Percentiles rank a stretch among this genome's conserved stretches.
Conservation (phyloP, 1,140 invertebrate genomes). For the Saccostrea cuccullata region DNA sequence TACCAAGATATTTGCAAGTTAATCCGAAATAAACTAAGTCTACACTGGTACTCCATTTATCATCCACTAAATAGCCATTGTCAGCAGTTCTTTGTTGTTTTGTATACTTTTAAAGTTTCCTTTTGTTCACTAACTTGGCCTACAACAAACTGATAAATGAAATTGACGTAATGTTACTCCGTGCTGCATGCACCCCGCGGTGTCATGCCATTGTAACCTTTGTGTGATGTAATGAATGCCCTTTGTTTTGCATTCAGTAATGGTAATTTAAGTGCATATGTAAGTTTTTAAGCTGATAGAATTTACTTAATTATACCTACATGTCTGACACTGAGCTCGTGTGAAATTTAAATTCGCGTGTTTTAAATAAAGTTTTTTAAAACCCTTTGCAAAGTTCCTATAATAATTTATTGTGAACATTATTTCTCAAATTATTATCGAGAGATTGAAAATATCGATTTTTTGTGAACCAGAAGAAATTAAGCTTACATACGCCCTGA, state of each 20-base stretch:
- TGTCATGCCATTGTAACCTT: not conserved
- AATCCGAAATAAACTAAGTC: not conserved
- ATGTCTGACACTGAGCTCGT: not conserved
- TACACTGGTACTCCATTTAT: slow-evolving; percentile 13
- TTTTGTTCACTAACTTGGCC: not conserved
- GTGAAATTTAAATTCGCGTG: not conserved
- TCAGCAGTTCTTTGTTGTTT: not conserved
- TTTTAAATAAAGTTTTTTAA: not conserved
- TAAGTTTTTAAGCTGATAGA: not conserved
- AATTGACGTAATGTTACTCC: not conserved
- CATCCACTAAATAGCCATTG: slow-evolving; percentile 22
- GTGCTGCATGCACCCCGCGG: not conserved
- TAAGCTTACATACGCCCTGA: not conserved
- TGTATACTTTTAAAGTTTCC: slow-evolving; percentile 22
- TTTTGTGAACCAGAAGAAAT: not conserved
- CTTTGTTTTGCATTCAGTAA: not conserved
- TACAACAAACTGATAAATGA: not conserved
- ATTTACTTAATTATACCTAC: not conserved
- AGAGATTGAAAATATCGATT: not conserved
- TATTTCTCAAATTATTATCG: too few species aligned
- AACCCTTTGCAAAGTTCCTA: not conserved
- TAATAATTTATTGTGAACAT: too few species aligned
- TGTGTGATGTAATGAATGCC: not conserved
- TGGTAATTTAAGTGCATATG: not conserved
- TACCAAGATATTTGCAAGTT: slow-evolving; percentile 9